Percentiles rank a stretch among this genome's conserved stretches.
Conservation (phyloP, 2,113 vertebrate genomes). For the Ursus arctos region DNA sequence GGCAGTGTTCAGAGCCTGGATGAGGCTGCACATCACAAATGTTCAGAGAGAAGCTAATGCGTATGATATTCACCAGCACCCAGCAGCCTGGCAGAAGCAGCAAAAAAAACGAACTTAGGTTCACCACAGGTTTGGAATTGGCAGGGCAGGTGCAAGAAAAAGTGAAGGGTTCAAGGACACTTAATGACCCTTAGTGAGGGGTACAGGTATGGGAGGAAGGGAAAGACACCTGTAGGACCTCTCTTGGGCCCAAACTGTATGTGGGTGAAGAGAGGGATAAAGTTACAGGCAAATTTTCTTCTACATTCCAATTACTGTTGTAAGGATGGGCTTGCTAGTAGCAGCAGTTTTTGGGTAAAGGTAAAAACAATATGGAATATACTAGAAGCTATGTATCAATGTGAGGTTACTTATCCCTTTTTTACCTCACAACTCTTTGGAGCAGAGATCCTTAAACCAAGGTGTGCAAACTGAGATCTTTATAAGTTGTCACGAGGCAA, state of each 20-base stretch:
- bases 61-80: not conserved
- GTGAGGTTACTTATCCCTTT: not conserved
- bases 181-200: not conserved
- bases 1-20: not conserved
- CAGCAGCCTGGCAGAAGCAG: not conserved
- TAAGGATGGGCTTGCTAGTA: not conserved
- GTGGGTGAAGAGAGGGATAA: not conserved
- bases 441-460: not conserved
- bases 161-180: not conserved
- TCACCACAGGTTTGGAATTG: not conserved
- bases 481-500: not conserved
- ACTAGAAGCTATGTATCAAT: not conserved
- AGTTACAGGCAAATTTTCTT: not conserved
- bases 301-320: not conserved
- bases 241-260: not conserved
- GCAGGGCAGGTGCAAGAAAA: not conserved
- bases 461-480: not conserved
- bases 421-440: not conserved
- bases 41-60: not conserved
- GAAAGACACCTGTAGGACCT: not conserved
- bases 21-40: not conserved
- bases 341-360: slow-evolving; percentile 6
- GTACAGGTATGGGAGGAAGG: not conserved
- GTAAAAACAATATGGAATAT: not conserved
- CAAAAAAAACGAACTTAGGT: not conserved